Evolutionary conservation across 2,888 invertebrate genomes (phyloP).

Genomic region (Parelbella ahira): DNA sequence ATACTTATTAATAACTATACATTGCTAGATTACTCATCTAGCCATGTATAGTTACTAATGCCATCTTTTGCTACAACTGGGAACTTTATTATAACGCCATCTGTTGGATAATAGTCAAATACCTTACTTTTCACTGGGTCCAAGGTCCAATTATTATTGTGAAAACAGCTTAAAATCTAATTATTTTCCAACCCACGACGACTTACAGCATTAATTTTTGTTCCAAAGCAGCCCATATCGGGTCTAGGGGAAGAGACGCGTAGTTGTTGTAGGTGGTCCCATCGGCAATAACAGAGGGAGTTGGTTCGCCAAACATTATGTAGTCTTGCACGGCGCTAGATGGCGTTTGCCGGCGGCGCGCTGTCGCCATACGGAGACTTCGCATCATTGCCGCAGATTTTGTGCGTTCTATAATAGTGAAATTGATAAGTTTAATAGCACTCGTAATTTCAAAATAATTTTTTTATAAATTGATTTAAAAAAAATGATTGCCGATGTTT

Average conservation of each 20-base stretch:
- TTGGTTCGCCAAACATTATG: conserved; percentile 37
- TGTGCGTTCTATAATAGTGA: conserved; percentile 55
- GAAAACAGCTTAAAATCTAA: neutral
- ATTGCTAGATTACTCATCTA: too few relatives aligned
- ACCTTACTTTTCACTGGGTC: neutral
- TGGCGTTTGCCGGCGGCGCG: conserved; percentile 41
- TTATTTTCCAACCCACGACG: too few relatives aligned
- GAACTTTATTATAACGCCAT: too few relatives aligned
- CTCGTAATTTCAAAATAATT: too few relatives aligned
- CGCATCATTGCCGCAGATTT: conserved; percentile 61
- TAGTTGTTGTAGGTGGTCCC: conserved; percentile 28
- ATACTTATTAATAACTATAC: too few relatives aligned
- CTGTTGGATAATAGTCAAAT: neutral
- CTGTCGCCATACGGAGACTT: conserved; percentile 54
- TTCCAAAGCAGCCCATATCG: conserved; percentile 61
- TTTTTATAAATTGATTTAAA: too few relatives aligned
- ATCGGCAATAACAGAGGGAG: conserved; percentile 36
- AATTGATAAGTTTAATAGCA: too few relatives aligned
- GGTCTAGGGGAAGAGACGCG: conserved; percentile 44
- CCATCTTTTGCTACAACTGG: conserved; percentile 3
- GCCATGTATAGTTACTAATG: neutral
- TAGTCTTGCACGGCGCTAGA: conserved; percentile 29
- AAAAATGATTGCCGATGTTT: too few relatives aligned
- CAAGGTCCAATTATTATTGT: neutral
- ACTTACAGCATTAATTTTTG: conserved; percentile 52